Conservation (phyloP, 1,140 invertebrate species). For the Neocloeon triangulifer region DNA sequence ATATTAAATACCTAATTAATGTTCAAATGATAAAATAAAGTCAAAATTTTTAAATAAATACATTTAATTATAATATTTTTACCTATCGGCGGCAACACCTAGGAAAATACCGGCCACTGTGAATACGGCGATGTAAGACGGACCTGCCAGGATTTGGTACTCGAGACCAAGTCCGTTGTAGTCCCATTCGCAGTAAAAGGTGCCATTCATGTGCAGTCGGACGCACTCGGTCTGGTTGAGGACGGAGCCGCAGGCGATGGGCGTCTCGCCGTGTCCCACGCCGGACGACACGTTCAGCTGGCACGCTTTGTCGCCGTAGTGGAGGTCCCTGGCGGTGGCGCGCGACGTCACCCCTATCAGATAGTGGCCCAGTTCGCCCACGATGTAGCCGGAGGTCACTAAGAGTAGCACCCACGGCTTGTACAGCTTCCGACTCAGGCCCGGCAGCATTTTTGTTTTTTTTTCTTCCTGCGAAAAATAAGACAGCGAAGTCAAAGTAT, state of each 20-base stretch:
- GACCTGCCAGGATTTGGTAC: slow-evolving; percentile 79
- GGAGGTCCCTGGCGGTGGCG: slow-evolving; percentile 54
- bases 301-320: slow-evolving; percentile 74
- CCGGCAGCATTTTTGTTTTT: slow-evolving; percentile 12
- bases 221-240: slow-evolving; percentile 28
- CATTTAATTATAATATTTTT: too few species aligned
- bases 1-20: too few species aligned
- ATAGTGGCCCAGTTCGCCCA: slow-evolving; percentile 69
- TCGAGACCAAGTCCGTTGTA: slow-evolving; percentile 79
- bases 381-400: slow-evolving; percentile 55
- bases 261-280: slow-evolving; percentile 28
- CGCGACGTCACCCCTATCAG: slow-evolving; percentile 70
- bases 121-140: slow-evolving; percentile 76
- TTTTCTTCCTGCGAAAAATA: too few species aligned
- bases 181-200: slow-evolving; percentile 65
- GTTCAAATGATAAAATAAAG: too few species aligned
- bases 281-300: slow-evolving; percentile 40
- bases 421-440: slow-evolving; percentile 35
- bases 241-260: slow-evolving; percentile 32
- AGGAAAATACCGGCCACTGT: slow-evolving; percentile 66
- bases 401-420: slow-evolving; percentile 51
- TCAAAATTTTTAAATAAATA: too few species aligned
- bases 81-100: slow-evolving; percentile 64
- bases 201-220: slow-evolving; percentile 37
- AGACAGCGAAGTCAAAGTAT: too few species aligned